phyloP scores from a whole-genome alignment of 2,797 vertebrate species.

The Sternotherus odoratus region DNA sequence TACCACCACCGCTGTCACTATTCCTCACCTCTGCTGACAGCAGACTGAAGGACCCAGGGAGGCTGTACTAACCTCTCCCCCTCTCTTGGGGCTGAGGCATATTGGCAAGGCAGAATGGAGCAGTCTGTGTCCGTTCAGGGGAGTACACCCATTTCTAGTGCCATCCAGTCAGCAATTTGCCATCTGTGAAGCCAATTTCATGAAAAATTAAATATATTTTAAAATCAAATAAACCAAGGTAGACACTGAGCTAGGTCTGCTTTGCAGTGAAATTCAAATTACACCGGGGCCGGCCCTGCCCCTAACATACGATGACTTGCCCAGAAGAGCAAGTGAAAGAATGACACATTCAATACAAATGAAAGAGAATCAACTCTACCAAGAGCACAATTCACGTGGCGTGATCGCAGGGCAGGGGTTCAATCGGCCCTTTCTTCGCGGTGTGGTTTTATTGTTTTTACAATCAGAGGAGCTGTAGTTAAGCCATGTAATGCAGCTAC shows the following conservation, averaged over 20 bases:
- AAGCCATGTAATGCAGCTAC: background rate
- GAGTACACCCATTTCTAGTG: background rate
- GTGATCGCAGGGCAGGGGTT: background rate
- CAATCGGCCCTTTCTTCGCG: background rate
- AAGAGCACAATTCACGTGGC: rapidly evolving
- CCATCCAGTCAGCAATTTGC: background rate
- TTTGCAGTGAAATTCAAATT: background rate
- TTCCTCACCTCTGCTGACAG: background rate
- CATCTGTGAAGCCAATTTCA: background rate
- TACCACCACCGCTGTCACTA: background rate
- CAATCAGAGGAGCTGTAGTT: background rate
- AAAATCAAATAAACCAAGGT: background rate
- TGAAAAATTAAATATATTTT: background rate
- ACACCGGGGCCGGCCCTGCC: background rate
- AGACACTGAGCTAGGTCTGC: background rate
- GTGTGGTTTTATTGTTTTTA: background rate
- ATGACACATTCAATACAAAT: background rate
- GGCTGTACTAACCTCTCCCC: too few species aligned
- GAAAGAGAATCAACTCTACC: background rate
- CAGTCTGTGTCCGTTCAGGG: background rate
- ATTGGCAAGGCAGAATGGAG: background rate
- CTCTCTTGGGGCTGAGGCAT: background rate
- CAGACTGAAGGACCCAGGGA: background rate
- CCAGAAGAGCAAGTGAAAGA: background rate
- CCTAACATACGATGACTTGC: background rate